phyloP scores from a whole-genome alignment of 1,140 invertebrate species.

The Drosophila repleta region DNA sequence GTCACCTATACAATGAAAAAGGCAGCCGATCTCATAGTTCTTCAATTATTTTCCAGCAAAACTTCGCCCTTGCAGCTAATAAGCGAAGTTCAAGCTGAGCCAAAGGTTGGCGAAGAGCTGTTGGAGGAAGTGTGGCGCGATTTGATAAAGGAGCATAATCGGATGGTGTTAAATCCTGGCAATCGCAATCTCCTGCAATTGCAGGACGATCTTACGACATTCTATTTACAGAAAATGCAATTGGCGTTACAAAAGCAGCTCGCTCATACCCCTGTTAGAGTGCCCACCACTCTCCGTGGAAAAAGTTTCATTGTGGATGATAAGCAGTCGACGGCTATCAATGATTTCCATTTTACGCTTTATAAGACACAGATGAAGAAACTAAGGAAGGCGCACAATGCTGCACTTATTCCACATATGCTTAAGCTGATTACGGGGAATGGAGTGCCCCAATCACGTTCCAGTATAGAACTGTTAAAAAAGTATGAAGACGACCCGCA shows the following conservation, averaged over 20 bases:
- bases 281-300: too few species aligned
- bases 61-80: not conserved
- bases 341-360: constrained; percentile 3
- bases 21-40: not conserved
- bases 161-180: not conserved
- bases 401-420: constrained; percentile 7
- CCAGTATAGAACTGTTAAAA: constrained; percentile 8
- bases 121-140: not conserved
- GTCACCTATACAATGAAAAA: not conserved
- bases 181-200: not conserved
- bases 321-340: too few species aligned
- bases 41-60: not conserved
- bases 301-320: too few species aligned
- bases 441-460: not conserved
- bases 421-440: constrained; percentile 10
- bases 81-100: too few species aligned
- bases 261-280: too few species aligned
- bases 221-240: constrained; percentile 16
- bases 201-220: not conserved
- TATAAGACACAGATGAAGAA: constrained; percentile 2
- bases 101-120: too few species aligned
- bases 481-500: constrained; percentile 26
- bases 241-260: not conserved
- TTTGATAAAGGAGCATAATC: not conserved
- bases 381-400: not conserved